Evolutionary conservation across 2,888 invertebrate species (phyloP).

Genomic region (Hylaea fasciaria): DNA sequence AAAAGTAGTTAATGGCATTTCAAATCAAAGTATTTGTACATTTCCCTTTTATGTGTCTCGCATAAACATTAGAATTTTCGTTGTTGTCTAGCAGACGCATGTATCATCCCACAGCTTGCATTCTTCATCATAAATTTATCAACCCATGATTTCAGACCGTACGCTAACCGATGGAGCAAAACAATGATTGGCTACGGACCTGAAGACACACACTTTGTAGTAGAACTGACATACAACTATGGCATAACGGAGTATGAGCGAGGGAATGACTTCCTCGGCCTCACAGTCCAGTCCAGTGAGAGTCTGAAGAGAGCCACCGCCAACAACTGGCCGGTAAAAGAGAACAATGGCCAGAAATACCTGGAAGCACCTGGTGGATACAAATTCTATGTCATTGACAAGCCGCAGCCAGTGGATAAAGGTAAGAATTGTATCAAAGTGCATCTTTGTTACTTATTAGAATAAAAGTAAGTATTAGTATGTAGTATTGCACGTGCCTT

Average conservation of each 20-base stretch:
- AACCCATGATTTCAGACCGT: conserved; percentile 88
- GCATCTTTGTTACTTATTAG: too few species aligned
- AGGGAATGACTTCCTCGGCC: conserved; percentile 96
- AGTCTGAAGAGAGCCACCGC: conserved; percentile 89
- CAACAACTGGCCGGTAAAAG: conserved; percentile 89
- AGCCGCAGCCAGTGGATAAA: conserved; percentile 87
- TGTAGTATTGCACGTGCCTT: background rate
- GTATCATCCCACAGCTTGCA: too few species aligned
- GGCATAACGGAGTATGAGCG: conserved; percentile 93
- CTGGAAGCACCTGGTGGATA: conserved; percentile 97
- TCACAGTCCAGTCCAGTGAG: conserved; percentile 92
- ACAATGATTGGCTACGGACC: conserved; percentile 99
- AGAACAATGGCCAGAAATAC: conserved; percentile 86
- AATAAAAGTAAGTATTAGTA: too few species aligned
- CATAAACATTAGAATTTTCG: too few species aligned
- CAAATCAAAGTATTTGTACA: too few species aligned
- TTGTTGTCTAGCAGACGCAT: too few species aligned
- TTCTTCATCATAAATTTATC: too few species aligned
- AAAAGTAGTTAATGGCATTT: too few species aligned
- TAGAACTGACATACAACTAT: conserved; percentile 99
- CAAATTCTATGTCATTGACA: conserved; percentile 91
- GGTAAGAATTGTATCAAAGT: conserved; percentile 81
- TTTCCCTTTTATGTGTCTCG: too few species aligned
- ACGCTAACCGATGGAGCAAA: conserved; percentile 99
- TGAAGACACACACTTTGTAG: conserved; percentile 97